Percentiles rank a stretch among this genome's conserved stretches.
phyloP scores from a whole-genome alignment of 2,888 invertebrate genomes.

The Dryobotodes eremita region DNA sequence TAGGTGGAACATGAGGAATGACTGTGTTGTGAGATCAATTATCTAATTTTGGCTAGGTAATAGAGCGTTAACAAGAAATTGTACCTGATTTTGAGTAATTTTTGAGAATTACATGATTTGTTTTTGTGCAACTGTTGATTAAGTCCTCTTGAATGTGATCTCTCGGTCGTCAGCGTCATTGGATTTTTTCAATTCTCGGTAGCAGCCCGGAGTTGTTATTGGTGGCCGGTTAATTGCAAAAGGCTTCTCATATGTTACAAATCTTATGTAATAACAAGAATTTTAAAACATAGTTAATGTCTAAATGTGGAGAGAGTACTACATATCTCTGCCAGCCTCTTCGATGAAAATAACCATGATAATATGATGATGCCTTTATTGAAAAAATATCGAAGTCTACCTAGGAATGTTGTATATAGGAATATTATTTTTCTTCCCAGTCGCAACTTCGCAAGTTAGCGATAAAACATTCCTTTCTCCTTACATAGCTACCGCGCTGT shows the following conservation, averaged over 20 bases:
- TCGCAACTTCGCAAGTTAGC: constrained; percentile 11
- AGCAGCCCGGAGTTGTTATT: neutral
- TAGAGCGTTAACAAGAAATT: no score
- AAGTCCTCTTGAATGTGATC: no score
- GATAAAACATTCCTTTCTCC: constrained; percentile 40
- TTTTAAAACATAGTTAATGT: neutral
- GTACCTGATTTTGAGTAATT: neutral
- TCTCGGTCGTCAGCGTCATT: no score
- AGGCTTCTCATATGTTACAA: neutral
- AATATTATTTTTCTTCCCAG: neutral
- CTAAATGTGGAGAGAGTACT: neutral
- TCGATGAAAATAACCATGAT: neutral
- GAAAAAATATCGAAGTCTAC: neutral
- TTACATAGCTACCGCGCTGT: constrained; percentile 21
- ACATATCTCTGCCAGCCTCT: neutral
- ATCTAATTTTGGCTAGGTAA: constrained; percentile 21
- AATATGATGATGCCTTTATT: no score
- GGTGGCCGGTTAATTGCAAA: no score
- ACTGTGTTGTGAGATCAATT: constrained; percentile 29
- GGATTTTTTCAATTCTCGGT: neutral
- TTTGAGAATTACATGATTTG: neutral
- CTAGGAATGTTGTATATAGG: neutral
- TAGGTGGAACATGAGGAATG: constrained; percentile 19
- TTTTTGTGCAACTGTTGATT: neutral
- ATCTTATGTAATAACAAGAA: neutral